Evolutionary conservation across 2,888 invertebrate species (phyloP).

Genomic region (Rhagium mordax): DNA sequence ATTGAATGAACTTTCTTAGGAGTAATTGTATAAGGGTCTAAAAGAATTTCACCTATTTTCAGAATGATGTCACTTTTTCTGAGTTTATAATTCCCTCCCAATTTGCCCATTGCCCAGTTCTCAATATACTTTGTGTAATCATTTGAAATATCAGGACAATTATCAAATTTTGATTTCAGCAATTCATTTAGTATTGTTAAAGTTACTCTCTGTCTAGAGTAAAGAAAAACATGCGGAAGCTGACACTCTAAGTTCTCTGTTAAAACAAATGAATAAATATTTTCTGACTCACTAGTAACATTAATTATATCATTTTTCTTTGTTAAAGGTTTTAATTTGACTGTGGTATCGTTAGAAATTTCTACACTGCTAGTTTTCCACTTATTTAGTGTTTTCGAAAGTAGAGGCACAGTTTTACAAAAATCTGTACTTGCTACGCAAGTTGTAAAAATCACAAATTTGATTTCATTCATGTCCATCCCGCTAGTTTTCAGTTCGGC

Average conservation of each 20-base stretch:
- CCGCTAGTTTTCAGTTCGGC: constrained; percentile 22
- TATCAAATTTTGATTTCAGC: constrained; percentile 40
- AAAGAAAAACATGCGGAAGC: constrained; percentile 48
- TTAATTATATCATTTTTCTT: constrained; percentile 42
- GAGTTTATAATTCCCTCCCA: constrained; percentile 53
- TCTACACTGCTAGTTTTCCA: constrained; percentile 20
- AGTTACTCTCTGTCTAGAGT: constrained; percentile 46
- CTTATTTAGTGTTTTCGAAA: constrained; percentile 5
- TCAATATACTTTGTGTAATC: constrained; percentile 49
- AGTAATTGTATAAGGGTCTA: constrained; percentile 38
- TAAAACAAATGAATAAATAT: constrained; percentile 37
- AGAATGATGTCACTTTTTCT: constrained; percentile 53
- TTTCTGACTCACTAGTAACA: constrained; percentile 40
- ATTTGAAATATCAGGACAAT: constrained; percentile 39
- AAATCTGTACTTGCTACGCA: constrained; percentile 34
- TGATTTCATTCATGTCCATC: constrained; percentile 27
- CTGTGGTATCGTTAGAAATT: not conserved
- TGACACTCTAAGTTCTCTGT: constrained; percentile 31
- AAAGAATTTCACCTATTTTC: constrained; percentile 53
- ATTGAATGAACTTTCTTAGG: constrained; percentile 40
- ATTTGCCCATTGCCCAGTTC: constrained; percentile 50
- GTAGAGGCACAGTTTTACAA: constrained; percentile 7
- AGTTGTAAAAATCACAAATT: constrained; percentile 47
- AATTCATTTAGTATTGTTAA: constrained; percentile 39
- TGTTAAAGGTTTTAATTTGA: constrained; percentile 22